Percentiles rank a stretch among this genome's conserved stretches.
Conservation (phyloP, 92 coral and sea anemone genomes). For the Micromussa lordhowensis region DNA sequence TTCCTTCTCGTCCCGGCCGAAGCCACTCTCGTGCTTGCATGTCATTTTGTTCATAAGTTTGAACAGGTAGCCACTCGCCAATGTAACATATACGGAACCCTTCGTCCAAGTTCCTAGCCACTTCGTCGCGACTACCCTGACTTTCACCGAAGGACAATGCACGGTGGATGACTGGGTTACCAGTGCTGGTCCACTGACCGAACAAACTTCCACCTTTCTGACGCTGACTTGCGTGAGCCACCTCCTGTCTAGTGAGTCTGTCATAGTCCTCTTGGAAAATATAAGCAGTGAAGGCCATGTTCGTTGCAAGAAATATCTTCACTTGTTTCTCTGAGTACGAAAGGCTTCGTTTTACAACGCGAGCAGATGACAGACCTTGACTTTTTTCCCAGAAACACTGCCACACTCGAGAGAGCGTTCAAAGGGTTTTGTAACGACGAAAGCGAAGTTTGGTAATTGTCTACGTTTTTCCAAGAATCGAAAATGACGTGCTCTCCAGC, state of each 20-base stretch:
- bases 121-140: not conserved
- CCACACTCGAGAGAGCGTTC: too few relatives aligned
- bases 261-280: conserved; percentile 6
- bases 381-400: not conserved
- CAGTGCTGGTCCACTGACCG: conserved; percentile 57
- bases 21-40: not conserved
- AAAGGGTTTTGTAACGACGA: not conserved
- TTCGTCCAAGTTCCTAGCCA: not conserved
- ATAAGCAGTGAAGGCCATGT: conserved; percentile 21
- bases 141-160: not conserved
- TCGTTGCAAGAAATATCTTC: too few relatives aligned
- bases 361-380: not conserved
- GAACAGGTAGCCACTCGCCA: conserved; percentile 22
- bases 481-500: not conserved
- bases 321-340: not conserved
- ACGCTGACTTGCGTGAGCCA: not conserved
- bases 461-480: conserved; percentile 9
- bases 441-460: not conserved
- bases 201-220: conserved; percentile 11
- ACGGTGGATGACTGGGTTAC: conserved; percentile 41
- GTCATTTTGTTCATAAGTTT: not conserved
- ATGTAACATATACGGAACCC: conserved; percentile 9
- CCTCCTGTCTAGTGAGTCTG: not conserved
- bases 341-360: not conserved
- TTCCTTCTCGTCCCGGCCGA: not conserved